A percentile compares a stretch with the other conserved stretches of the same genome.
These are phyloP conservation scores for Geopemphigus sp. DNA, from an alignment of 1,140 invertebrate genomes.

Conservation along the genomic window DNA sequence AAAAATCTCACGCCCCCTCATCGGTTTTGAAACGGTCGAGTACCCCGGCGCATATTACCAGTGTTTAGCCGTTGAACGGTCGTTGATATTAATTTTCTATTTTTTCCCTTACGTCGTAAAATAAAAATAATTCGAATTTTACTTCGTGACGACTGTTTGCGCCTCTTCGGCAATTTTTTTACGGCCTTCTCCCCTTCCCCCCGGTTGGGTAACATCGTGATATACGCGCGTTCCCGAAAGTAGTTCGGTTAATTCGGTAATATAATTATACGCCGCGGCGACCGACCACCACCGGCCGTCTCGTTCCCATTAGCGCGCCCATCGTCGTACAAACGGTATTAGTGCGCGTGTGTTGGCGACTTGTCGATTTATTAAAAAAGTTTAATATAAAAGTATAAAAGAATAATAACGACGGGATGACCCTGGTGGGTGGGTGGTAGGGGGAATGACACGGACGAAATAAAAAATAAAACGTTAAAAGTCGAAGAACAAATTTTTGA, in stretches of 20 bases:
- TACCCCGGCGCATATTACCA: neutral
- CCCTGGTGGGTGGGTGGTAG: no score
- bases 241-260: neutral
- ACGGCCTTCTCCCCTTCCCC: no score
- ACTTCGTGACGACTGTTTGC: no score
- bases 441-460: constrained; percentile 74
- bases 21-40: no score
- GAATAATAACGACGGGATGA: no score
- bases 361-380: neutral
- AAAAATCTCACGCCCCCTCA: no score
- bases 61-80: neutral
- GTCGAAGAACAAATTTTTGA: constrained; percentile 7
- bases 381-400: no score
- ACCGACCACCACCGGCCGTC: no score
- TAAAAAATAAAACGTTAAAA: constrained; percentile 51
- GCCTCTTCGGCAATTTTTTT: no score
- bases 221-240: neutral
- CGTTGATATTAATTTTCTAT: no score
- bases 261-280: neutral
- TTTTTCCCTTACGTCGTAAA: neutral
- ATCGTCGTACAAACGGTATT: neutral
- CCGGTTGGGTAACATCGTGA: no score
- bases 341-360: neutral
- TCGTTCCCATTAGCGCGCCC: neutral
- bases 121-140: neutral